Conservation (phyloP, 1,140 invertebrate species). For the Leptinotarsa texana region DNA sequence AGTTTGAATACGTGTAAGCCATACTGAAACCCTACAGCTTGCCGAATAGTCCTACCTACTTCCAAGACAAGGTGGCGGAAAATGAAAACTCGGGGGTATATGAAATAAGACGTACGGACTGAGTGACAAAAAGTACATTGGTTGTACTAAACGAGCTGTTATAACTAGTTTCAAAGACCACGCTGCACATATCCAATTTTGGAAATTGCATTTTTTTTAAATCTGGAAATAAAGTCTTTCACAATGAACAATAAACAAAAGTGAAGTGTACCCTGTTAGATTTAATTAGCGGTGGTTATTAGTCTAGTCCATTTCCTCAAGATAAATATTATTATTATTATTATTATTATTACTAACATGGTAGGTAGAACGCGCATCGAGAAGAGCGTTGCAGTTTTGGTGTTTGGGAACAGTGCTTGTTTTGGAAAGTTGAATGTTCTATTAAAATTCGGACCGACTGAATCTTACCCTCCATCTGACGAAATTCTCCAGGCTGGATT, state of each 20-base stretch:
- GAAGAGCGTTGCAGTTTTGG: too few relatives aligned
- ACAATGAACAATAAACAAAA: neutral
- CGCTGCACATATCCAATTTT: neutral
- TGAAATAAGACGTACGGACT: neutral
- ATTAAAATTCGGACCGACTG: neutral
- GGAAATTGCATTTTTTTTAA: too few relatives aligned
- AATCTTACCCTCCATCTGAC: constrained; percentile 41
- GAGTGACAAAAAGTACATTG: neutral
- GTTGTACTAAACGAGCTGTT: too few relatives aligned
- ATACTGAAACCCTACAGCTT: too few relatives aligned
- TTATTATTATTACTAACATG: too few relatives aligned
- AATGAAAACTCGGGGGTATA: neutral
- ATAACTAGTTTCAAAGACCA: neutral
- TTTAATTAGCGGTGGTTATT: neutral
- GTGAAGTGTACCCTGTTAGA: neutral
- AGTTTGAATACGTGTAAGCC: too few relatives aligned
- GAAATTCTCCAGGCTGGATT: constrained; percentile 50
- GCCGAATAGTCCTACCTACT: too few relatives aligned
- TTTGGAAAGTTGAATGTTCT: neutral
- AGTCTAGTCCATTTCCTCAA: neutral
- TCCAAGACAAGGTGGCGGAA: neutral
- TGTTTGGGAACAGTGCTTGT: too few relatives aligned
- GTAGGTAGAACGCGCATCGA: too few relatives aligned
- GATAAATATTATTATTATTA: too few relatives aligned
- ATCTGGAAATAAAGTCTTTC: too few relatives aligned